These are phyloP conservation scores for Sorex fumeus DNA, from an alignment of 2,113 vertebrate species.

Conservation along the genomic window DNA sequence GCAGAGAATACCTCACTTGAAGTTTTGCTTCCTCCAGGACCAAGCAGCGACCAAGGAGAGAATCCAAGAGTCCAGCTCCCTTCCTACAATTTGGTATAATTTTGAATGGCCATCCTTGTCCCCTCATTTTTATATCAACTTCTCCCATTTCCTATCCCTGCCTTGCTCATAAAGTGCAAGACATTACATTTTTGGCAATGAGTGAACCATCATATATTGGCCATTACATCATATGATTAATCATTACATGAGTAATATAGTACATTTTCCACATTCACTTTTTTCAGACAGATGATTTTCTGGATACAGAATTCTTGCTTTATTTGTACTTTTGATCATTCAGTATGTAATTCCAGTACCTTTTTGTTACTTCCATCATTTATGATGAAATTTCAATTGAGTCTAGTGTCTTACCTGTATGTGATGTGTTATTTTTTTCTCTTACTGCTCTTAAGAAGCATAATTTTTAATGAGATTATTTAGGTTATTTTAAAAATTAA, in stretches of 20 bases:
- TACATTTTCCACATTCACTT: too few relatives aligned
- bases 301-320: neutral
- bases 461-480: neutral
- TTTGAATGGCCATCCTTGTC: neutral
- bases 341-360: neutral
- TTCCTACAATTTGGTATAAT: neutral
- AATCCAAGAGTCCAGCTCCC: neutral
- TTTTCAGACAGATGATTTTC: conserved; percentile 10
- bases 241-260: too few relatives aligned
- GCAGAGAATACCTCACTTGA: neutral
- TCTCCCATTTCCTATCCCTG: too few relatives aligned
- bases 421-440: conserved; percentile 47
- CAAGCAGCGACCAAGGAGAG: too few relatives aligned
- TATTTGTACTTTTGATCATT: neutral
- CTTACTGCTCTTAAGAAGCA: neutral
- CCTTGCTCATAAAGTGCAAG: too few relatives aligned
- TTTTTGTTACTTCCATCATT: neutral
- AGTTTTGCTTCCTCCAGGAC: neutral
- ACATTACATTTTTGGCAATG: too few relatives aligned
- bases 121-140: too few relatives aligned
- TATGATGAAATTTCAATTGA: neutral
- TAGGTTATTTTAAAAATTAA: conserved; percentile 26
- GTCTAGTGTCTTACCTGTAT: neutral
- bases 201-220: too few relatives aligned
- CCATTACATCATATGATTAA: too few relatives aligned